Percentiles rank a stretch among this genome's conserved stretches.
Conservation (phyloP, 2,797 vertebrate species). For the Xenopus petersii region DNA sequence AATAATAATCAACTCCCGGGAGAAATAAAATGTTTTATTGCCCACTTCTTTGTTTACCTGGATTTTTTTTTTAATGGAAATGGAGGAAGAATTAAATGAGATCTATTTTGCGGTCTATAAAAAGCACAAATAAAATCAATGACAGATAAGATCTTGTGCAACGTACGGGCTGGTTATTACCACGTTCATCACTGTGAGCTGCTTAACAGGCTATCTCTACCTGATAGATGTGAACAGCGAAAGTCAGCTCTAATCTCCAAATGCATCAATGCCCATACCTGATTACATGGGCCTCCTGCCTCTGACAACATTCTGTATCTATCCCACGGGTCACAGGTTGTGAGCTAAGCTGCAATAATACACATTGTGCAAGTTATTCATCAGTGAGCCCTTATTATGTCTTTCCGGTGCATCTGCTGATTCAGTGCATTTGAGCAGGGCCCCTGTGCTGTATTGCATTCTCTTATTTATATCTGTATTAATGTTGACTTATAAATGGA, state of each 20-base stretch:
- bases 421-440: not conserved
- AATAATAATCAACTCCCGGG: not conserved
- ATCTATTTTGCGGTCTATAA: conserved; percentile 13
- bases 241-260: conserved; percentile 22
- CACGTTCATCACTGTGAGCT: conserved; percentile 25
- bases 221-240: conserved; percentile 30
- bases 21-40: not conserved
- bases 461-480: no score
- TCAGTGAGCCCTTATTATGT: not conserved
- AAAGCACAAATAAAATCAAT: conserved; percentile 4
- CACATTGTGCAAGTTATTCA: conserved; percentile 1
- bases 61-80: not conserved
- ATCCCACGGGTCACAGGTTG: conserved; percentile 7
- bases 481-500: no score
- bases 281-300: conserved; percentile 9
- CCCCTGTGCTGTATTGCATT: no score
- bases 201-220: conserved; percentile 1
- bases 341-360: not conserved
- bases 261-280: conserved; percentile 31
- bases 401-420: not conserved
- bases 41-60: not conserved
- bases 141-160: conserved; percentile 33
- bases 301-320: conserved; percentile 7
- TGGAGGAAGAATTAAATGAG: conserved; percentile 19
- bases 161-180: conserved; percentile 22